A percentile compares a stretch with the other conserved stretches of the same genome.
phyloP scores from a whole-genome alignment of 2,113 vertebrate genomes.

The Argyrosomus japonicus region DNA sequence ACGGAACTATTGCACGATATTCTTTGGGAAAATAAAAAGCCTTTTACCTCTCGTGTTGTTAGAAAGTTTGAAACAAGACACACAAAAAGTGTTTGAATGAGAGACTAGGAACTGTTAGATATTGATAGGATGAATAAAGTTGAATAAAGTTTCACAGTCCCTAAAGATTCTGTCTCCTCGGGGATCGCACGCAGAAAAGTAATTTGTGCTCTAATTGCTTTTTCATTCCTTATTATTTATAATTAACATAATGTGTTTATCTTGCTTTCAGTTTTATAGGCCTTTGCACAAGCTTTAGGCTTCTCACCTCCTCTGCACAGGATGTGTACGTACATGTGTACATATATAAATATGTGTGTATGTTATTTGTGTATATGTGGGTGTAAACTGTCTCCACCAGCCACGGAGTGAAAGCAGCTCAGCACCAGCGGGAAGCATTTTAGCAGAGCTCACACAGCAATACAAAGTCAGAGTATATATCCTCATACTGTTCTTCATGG shows the following conservation, averaged over 20 bases:
- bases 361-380: not conserved
- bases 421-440: not conserved
- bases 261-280: not conserved
- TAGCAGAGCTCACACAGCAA: not conserved
- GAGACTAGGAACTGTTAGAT: not conserved
- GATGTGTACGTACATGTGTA: not conserved
- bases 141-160: not conserved
- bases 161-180: not conserved
- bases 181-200: not conserved
- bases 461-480: too few species aligned
- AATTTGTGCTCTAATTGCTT: not conserved
- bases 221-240: not conserved
- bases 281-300: not conserved
- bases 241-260: conserved; percentile 9
- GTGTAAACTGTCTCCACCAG: not conserved
- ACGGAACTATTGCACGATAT: too few species aligned
- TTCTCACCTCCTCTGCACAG: not conserved
- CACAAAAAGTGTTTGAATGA: too few species aligned
- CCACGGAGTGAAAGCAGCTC: not conserved
- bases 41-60: not conserved
- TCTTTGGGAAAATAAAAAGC: not conserved
- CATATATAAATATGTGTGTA: not conserved
- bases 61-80: too few species aligned
- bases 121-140: not conserved
- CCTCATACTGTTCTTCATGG: not conserved